Evolutionary conservation across 2,888 invertebrate genomes (phyloP).

Genomic region (Hydriomena furcata): DNA sequence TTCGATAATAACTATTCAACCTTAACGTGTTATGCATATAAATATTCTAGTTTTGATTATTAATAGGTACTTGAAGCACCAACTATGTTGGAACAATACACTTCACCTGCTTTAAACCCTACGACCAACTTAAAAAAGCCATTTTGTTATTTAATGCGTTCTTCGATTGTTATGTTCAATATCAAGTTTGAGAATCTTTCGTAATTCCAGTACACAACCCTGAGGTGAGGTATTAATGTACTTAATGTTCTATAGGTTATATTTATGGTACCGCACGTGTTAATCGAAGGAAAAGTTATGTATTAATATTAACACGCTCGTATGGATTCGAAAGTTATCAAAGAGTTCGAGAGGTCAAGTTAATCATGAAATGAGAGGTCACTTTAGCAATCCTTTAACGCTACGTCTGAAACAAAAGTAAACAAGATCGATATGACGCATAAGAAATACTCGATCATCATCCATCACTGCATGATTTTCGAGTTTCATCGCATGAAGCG

Average conservation of each 20-base stretch:
- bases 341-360: slow-evolving; percentile 33
- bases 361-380: slow-evolving; percentile 21
- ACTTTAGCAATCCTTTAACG: slow-evolving; percentile 20
- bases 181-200: not conserved
- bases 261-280: too few species aligned
- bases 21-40: slow-evolving; percentile 33
- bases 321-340: slow-evolving; percentile 13
- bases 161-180: slow-evolving; percentile 2
- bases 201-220: too few species aligned
- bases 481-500: slow-evolving; percentile 60
- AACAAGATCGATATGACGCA: not conserved
- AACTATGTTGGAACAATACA: slow-evolving; percentile 1
- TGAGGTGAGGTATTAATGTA: too few species aligned
- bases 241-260: too few species aligned
- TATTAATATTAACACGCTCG: too few species aligned
- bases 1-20: slow-evolving; percentile 29
- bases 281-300: too few species aligned
- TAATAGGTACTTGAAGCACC: slow-evolving; percentile 17
- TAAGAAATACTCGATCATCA: slow-evolving; percentile 18
- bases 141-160: not conserved
- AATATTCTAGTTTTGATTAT: slow-evolving; percentile 24
- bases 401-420: not conserved
- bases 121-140: not conserved
- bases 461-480: slow-evolving; percentile 40
- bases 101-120: not conserved